Evolutionary conservation across 1,140 invertebrate genomes (phyloP).

Genomic region (Zaprionus vittiger): DNA sequence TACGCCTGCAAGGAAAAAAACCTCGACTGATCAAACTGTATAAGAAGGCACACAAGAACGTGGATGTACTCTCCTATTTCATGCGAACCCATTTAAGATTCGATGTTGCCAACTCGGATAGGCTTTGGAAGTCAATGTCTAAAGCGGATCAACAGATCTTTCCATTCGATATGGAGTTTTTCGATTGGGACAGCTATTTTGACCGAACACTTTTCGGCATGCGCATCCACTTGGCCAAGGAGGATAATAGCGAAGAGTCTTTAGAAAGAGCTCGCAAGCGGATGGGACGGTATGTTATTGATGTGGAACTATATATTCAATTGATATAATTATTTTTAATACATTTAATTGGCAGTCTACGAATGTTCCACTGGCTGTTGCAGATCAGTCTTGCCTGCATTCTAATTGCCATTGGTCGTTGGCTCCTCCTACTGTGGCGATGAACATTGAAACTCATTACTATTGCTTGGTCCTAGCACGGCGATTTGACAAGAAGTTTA

Average conservation of each 20-base stretch:
- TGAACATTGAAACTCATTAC: background rate
- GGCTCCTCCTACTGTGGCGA: background rate
- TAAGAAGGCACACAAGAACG: constrained; percentile 88
- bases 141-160: constrained; percentile 87
- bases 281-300: constrained; percentile 20
- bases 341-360: background rate
- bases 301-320: background rate
- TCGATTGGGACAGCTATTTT: constrained; percentile 88
- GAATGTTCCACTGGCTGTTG: background rate
- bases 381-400: background rate
- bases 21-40: constrained; percentile 87
- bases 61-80: constrained; percentile 88
- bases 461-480: too few species aligned
- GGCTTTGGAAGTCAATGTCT: constrained; percentile 86
- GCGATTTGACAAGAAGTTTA: too few species aligned
- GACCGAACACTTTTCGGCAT: constrained; percentile 87
- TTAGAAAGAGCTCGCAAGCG: constrained; percentile 78
- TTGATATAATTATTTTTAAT: background rate
- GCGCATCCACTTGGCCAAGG: constrained; percentile 88
- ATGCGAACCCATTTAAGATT: constrained; percentile 88
- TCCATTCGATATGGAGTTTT: constrained; percentile 87
- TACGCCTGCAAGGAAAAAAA: constrained; percentile 83
- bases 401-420: background rate
- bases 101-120: constrained; percentile 87
- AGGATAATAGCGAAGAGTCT: constrained; percentile 86